phyloP scores from a whole-genome alignment of 2,888 invertebrate species.

The Eulithis prunata region DNA sequence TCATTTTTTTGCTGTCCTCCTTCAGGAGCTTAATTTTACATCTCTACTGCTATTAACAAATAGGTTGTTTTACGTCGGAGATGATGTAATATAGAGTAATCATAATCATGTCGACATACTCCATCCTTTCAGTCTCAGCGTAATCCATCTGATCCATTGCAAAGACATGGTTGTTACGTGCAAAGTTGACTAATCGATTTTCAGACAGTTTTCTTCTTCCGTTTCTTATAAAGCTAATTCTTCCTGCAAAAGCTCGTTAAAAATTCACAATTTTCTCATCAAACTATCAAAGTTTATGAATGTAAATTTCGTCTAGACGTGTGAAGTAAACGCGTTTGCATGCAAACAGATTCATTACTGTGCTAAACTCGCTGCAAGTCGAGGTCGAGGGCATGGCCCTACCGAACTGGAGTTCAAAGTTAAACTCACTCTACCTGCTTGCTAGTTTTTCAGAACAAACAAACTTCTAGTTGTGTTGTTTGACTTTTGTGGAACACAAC shows the following conservation, averaged over 20 bases:
- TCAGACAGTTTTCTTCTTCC: too few species aligned
- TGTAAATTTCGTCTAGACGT: slow-evolving; percentile 73
- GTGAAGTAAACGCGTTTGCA: slow-evolving; percentile 64
- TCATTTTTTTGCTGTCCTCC: too few species aligned
- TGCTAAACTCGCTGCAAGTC: slow-evolving; percentile 40
- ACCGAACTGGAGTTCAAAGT: slow-evolving; percentile 27
- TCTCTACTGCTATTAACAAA: too few species aligned
- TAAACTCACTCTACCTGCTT: slow-evolving; percentile 18
- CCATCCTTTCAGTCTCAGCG: too few species aligned
- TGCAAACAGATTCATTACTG: slow-evolving; percentile 71
- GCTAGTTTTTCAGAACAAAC: slow-evolving; percentile 29
- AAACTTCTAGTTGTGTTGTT: slow-evolving; percentile 11
- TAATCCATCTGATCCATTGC: too few species aligned
- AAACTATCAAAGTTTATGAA: slow-evolving; percentile 56
- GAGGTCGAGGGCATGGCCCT: slow-evolving; percentile 30
- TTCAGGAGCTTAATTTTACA: too few species aligned
- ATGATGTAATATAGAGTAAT: too few species aligned
- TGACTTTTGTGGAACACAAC: slow-evolving; percentile 6
- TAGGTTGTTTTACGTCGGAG: too few species aligned
- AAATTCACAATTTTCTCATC: slow-evolving; percentile 19
- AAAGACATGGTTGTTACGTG: too few species aligned
- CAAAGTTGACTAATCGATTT: too few species aligned
- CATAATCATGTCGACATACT: too few species aligned
- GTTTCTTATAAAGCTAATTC: not conserved
- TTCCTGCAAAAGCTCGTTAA: slow-evolving; percentile 12